Evolutionary conservation across 53 echinoderm and acorn worm species (phyloP).

Genomic region (Pentamera pediparva): DNA sequence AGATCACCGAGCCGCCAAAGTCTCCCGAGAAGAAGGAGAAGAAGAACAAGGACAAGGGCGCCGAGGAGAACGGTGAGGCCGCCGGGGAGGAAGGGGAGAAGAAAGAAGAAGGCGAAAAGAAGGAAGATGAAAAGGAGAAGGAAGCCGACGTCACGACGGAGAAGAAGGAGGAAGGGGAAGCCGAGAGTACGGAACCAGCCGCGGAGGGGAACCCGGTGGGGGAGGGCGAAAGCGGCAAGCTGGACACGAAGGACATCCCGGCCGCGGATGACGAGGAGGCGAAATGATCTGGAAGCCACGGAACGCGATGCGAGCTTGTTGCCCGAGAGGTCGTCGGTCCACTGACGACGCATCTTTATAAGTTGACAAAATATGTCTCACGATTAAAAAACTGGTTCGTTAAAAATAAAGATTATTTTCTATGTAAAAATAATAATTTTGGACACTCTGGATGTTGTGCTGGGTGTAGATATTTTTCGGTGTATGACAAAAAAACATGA

Average conservation of each 20-base stretch:
- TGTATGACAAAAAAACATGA: slow-evolving; percentile 15
- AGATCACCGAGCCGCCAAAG: slow-evolving; percentile 57
- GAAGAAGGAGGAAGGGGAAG: slow-evolving; percentile 22
- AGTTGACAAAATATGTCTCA: too few relatives aligned
- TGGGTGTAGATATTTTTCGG: slow-evolving; percentile 32
- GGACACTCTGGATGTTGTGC: slow-evolving; percentile 16
- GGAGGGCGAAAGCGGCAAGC: slow-evolving; percentile 53
- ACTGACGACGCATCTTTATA: too few relatives aligned
- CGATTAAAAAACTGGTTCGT: slow-evolving; percentile 20
- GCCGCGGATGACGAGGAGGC: slow-evolving; percentile 44
- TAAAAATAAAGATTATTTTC: not conserved
- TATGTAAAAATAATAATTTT: slow-evolving; percentile 7
- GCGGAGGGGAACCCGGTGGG: slow-evolving; percentile 51
- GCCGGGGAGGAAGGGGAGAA: slow-evolving; percentile 25
- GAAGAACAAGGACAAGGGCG: slow-evolving; percentile 42
- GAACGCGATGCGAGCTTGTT: not conserved
- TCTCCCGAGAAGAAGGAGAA: slow-evolving; percentile 65
- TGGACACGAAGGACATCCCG: slow-evolving; percentile 52
- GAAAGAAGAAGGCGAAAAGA: slow-evolving; percentile 27
- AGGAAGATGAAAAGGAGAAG: slow-evolving; percentile 14
- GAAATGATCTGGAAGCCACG: slow-evolving; percentile 30
- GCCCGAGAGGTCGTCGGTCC: too few relatives aligned
- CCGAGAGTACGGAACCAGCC: slow-evolving; percentile 40
- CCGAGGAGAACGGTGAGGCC: slow-evolving; percentile 19
- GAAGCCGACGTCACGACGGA: slow-evolving; percentile 36